Conservation (phyloP, 2,888 invertebrate species). For the Nephrotoma appendiculata region DNA sequence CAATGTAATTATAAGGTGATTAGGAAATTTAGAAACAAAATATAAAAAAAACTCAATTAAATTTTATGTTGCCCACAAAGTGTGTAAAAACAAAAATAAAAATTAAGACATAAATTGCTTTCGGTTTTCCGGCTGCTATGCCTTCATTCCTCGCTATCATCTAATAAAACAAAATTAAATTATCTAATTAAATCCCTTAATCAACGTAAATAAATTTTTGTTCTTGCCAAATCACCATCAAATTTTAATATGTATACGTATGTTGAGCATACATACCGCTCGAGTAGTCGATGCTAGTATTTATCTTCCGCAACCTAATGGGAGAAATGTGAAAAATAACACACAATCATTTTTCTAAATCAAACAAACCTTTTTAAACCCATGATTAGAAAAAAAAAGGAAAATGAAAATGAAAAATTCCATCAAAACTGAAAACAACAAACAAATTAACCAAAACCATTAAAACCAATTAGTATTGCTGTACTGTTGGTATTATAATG, state of each 20-base stretch:
- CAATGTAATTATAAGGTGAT: neutral
- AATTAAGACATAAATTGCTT: neutral
- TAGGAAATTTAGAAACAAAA: neutral
- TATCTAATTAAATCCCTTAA: neutral
- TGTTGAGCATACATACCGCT: neutral
- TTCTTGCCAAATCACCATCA: neutral
- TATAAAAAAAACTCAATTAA: neutral
- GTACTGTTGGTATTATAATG: neutral
- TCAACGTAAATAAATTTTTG: neutral
- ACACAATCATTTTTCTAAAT: neutral
- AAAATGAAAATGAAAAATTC: neutral
- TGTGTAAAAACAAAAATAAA: neutral
- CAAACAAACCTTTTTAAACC: neutral
- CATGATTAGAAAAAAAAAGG: neutral
- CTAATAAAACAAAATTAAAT: neutral
- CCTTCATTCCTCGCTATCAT: neutral
- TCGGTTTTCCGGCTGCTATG: neutral
- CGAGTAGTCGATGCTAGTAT: neutral
- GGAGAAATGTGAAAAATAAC: neutral
- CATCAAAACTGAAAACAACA: neutral
- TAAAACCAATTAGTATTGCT: neutral
- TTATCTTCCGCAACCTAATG: neutral
- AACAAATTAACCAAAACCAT: neutral
- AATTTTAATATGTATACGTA: neutral
- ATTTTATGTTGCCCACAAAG: neutral